Conservation (phyloP, 2,797 vertebrate genomes). For the Margarornis squamiger region DNA sequence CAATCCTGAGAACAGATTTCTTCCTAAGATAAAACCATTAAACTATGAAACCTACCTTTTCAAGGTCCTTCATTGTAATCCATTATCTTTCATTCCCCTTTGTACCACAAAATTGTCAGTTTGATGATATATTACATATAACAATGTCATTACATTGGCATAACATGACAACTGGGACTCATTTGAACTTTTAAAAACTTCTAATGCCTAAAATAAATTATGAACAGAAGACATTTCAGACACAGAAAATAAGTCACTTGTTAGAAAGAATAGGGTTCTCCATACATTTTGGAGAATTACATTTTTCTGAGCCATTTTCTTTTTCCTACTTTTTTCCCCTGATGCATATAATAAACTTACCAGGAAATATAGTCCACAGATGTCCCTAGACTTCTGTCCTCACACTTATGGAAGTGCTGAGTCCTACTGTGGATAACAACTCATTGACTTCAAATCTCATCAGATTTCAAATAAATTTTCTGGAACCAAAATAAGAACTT, state of each 20-base stretch:
- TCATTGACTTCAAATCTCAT: neutral
- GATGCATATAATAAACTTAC: neutral
- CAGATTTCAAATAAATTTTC: neutral
- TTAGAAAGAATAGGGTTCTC: neutral
- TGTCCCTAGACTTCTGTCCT: neutral
- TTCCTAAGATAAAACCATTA: neutral
- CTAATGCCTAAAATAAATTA: conserved; percentile 55
- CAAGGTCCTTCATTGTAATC: conserved; percentile 52
- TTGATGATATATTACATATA: conserved; percentile 44
- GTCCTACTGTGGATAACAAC: neutral
- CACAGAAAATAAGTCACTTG: neutral
- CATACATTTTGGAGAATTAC: neutral
- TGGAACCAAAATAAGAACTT: neutral
- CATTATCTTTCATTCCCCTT: conserved; percentile 40
- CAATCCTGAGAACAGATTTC: neutral
- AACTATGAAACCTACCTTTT: conserved; percentile 30
- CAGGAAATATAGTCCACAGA: neutral
- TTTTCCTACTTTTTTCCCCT: neutral
- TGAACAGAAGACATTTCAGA: neutral
- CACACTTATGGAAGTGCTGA: neutral
- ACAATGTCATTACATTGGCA: conserved; percentile 39
- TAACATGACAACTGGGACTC: conserved; percentile 49
- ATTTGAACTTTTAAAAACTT: conserved; percentile 56
- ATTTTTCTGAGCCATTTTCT: neutral
- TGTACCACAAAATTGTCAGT: conserved; percentile 32